These are phyloP conservation scores for Melanotaenia duboulayi DNA, from an alignment of 2,113 vertebrate genomes.

Conservation along the genomic window DNA sequence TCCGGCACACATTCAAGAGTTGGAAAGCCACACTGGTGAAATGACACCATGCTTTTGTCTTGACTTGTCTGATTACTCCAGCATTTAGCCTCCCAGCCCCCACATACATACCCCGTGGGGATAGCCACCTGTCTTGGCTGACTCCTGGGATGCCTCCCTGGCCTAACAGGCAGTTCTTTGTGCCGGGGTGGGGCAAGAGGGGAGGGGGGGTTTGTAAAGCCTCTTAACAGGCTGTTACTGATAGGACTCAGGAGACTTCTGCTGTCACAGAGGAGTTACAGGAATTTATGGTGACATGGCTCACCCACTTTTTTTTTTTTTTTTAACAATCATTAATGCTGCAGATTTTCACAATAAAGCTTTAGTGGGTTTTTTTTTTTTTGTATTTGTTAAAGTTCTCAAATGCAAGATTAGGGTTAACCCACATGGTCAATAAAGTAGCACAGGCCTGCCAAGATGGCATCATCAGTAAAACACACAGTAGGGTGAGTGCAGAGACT, in stretches of 20 bases:
- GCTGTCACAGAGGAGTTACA: conserved; percentile 36
- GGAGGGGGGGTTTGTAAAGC: conserved; percentile 54
- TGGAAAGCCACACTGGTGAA: conserved; percentile 56
- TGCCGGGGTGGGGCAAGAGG: conserved; percentile 53
- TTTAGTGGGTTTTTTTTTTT: background rate
- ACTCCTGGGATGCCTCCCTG: conserved; percentile 64
- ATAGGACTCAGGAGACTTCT: conserved; percentile 60
- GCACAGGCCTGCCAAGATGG: conserved; percentile 15
- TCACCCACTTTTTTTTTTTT: background rate
- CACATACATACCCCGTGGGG: conserved; percentile 68
- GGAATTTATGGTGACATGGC: conserved; percentile 2
- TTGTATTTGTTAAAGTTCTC: background rate
- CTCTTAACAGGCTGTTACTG: conserved; percentile 64
- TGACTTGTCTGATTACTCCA: conserved; percentile 62
- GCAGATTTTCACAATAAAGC: background rate
- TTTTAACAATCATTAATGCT: background rate
- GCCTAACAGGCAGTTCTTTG: conserved; percentile 63
- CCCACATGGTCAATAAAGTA: conserved; percentile 1
- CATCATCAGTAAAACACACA: conserved; percentile 27
- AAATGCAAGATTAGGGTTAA: conserved; percentile 5
- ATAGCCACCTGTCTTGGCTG: conserved; percentile 74
- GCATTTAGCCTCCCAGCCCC: conserved; percentile 63
- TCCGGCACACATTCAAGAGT: conserved; percentile 38
- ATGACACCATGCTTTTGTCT: conserved; percentile 68
- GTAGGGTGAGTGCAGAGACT: background rate